A percentile compares a stretch with the other conserved stretches of the same genome.
These are phyloP conservation scores for Pristis pectinata DNA, from an alignment of 2,797 vertebrate genomes.

Conservation along the genomic window DNA sequence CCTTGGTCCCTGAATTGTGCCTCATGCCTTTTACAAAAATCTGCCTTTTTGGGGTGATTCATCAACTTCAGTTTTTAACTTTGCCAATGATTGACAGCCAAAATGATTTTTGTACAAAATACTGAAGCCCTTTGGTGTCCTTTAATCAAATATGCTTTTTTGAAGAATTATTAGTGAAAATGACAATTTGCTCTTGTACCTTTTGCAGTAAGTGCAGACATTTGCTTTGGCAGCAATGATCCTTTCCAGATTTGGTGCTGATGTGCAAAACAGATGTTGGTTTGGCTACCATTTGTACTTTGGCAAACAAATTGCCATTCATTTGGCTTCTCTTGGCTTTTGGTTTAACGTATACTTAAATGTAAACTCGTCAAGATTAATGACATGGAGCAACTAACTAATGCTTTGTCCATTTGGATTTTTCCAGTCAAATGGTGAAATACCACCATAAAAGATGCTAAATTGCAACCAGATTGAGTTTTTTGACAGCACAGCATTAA, in stretches of 20 bases:
- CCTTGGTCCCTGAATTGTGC: background rate
- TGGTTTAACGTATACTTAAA: background rate
- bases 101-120: background rate
- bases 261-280: background rate
- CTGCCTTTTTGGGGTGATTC: background rate
- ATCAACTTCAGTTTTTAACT: slow-evolving; percentile 7
- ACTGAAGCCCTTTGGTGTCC: no score
- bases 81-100: slow-evolving; percentile 1
- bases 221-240: background rate
- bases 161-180: background rate
- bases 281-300: background rate
- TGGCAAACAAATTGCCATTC: background rate
- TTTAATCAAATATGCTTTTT: background rate
- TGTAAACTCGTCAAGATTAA: background rate
- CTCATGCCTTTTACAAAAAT: background rate
- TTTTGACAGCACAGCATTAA: background rate
- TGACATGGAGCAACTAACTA: background rate
- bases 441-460: background rate
- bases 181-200: no score
- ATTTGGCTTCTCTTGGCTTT: background rate
- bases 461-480: background rate
- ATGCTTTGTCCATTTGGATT: background rate
- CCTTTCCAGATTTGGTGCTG: background rate
- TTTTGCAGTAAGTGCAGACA: background rate
- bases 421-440: background rate